Percentiles rank a stretch among this genome's conserved stretches.
phyloP scores from a whole-genome alignment of 2,888 invertebrate genomes.

The Hecatera dysodea region DNA sequence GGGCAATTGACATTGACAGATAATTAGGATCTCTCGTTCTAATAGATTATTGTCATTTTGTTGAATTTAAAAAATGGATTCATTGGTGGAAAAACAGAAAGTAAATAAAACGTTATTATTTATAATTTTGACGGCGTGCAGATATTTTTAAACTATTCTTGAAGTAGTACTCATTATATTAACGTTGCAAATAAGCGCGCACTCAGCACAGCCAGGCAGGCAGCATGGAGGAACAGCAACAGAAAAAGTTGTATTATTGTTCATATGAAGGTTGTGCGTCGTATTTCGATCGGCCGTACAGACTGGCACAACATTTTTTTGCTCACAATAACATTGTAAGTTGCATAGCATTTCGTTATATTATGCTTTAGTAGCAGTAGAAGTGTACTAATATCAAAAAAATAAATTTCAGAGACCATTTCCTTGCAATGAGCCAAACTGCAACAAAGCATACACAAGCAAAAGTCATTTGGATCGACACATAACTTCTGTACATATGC shows the following conservation, averaged over 20 bases:
- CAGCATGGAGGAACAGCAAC: slow-evolving; percentile 55
- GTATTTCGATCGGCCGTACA: slow-evolving; percentile 88
- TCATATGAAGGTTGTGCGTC: slow-evolving; percentile 82
- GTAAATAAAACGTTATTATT: slow-evolving; percentile 4
- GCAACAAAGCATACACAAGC: slow-evolving; percentile 91
- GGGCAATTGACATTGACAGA: slow-evolving; percentile 8
- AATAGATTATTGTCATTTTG: background rate
- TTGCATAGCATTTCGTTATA: slow-evolving; percentile 15
- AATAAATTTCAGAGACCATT: slow-evolving; percentile 89
- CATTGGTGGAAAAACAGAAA: background rate
- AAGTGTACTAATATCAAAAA: slow-evolving; percentile 3
- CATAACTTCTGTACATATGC: slow-evolving; percentile 84
- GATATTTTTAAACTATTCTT: background rate
- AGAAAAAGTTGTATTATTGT: slow-evolving; percentile 62
- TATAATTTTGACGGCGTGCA: background rate
- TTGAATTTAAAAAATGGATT: slow-evolving; percentile 9
- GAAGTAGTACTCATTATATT: background rate
- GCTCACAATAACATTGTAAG: slow-evolving; percentile 91
- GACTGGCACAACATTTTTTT: slow-evolving; percentile 90
- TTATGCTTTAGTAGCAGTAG: background rate
- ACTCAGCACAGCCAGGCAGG: slow-evolving; percentile 7
- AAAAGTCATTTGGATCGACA: slow-evolving; percentile 92
- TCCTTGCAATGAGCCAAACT: slow-evolving; percentile 90
- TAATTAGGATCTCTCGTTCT: background rate
- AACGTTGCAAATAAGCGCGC: background rate